Conservation (phyloP, 2,797 vertebrate genomes). For the Chaetodon trifasciatus region DNA sequence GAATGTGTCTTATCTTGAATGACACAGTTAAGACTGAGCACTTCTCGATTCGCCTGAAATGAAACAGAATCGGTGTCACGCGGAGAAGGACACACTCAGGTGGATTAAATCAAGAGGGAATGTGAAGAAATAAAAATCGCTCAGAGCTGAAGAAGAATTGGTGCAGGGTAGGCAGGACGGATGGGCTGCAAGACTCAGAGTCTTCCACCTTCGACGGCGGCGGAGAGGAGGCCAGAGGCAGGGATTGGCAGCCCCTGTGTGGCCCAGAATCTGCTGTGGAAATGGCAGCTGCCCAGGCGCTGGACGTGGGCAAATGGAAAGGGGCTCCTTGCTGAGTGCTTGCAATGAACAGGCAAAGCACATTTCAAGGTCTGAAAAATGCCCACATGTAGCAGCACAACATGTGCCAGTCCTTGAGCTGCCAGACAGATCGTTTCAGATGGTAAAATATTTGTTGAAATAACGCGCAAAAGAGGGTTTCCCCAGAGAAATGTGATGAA, state of each 20-base stretch:
- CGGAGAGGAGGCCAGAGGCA: slow-evolving; percentile 22
- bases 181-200: not conserved
- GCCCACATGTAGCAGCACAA: not conserved
- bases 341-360: slow-evolving; percentile 36
- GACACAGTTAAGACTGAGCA: not conserved
- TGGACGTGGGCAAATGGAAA: slow-evolving; percentile 14
- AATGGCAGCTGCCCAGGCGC: slow-evolving; percentile 33
- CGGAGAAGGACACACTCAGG: not conserved
- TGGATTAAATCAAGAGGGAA: not conserved
- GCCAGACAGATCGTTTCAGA: not conserved
- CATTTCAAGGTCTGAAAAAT: slow-evolving; percentile 35
- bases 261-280: slow-evolving; percentile 38
- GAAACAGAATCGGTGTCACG: not conserved
- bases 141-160: not conserved
- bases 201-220: slow-evolving; percentile 17
- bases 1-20: not conserved
- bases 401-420: not conserved
- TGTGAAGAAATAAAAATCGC: not conserved
- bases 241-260: not conserved
- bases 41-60: not conserved
- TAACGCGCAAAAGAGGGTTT: not conserved
- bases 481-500: not conserved
- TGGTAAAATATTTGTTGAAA: not conserved
- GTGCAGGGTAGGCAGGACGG: not conserved
- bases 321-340: slow-evolving; percentile 13